These are phyloP conservation scores for Chrysotoxum bicinctum DNA, from an alignment of 2,888 invertebrate genomes.

Conservation along the genomic window DNA sequence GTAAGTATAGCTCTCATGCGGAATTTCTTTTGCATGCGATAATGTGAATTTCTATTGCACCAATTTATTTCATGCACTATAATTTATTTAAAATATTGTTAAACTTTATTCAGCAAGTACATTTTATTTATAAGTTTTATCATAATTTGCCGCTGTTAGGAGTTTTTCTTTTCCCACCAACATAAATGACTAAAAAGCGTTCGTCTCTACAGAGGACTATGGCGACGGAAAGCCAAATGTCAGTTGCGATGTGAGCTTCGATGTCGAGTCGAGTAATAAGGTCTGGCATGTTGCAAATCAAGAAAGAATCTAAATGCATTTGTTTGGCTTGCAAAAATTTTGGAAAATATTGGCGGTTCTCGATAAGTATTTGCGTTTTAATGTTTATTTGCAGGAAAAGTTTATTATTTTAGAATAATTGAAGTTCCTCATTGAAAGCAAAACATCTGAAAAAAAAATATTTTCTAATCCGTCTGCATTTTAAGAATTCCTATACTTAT, in stretches of 20 bases:
- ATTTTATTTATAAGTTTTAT: neutral
- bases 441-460: neutral
- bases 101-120: neutral
- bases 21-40: constrained; percentile 43
- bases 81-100: neutral
- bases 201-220: constrained; percentile 46
- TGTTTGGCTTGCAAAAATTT: constrained; percentile 64
- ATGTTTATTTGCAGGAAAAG: neutral
- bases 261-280: neutral
- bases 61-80: constrained; percentile 13
- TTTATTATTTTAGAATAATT: neutral
- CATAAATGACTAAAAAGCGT: constrained; percentile 37
- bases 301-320: constrained; percentile 45
- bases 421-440: neutral
- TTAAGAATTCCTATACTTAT: neutral
- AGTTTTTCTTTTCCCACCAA: constrained; percentile 22
- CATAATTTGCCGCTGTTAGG: neutral
- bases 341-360: constrained; percentile 55
- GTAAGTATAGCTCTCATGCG: constrained; percentile 57
- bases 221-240: constrained; percentile 63
- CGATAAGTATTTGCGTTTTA: neutral
- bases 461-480: no score
- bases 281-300: constrained; percentile 50
- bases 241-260: constrained; percentile 34
- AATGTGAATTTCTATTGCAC: constrained; percentile 55